These are phyloP conservation scores for Macropus fuliginosus DNA, from an alignment of 2,797 vertebrate species.

Conservation along the genomic window DNA sequence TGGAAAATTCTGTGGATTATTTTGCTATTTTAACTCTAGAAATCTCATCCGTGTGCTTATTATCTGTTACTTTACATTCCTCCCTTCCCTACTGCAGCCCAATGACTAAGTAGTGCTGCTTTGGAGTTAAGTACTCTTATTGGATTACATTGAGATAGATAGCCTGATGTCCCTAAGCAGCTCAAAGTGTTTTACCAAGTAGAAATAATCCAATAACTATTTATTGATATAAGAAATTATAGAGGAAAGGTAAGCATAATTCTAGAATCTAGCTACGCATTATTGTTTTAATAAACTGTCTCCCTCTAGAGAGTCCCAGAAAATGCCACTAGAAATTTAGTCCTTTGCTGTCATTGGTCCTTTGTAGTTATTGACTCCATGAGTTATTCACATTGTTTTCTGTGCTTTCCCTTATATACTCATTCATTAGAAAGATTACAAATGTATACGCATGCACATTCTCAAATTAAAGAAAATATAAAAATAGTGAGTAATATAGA, in stretches of 20 bases:
- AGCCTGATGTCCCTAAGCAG: conserved; percentile 30
- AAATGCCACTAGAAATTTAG: conserved; percentile 15
- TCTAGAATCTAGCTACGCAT: not conserved
- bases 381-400: conserved; percentile 23
- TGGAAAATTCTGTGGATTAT: conserved; percentile 42
- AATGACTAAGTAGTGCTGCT: conserved; percentile 19
- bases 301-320: conserved; percentile 11
- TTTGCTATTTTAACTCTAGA: conserved; percentile 35
- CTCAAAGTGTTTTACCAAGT: conserved; percentile 22
- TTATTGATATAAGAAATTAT: conserved; percentile 34
- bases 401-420: not conserved
- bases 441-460: not conserved
- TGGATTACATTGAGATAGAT: conserved; percentile 47
- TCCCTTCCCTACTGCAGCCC: not conserved
- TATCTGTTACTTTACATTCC: conserved; percentile 39
- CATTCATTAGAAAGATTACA: conserved; percentile 15
- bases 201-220: conserved; percentile 49
- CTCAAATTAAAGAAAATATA: conserved; percentile 13
- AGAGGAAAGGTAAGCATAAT: conserved; percentile 45
- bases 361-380: not conserved
- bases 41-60: not conserved
- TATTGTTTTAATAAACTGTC: conserved; percentile 37
- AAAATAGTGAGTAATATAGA: not conserved
- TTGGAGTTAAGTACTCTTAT: not conserved
- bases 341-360: not conserved